phyloP scores from a whole-genome alignment of 1,140 invertebrate genomes.

The Bicyclus anynana region DNA sequence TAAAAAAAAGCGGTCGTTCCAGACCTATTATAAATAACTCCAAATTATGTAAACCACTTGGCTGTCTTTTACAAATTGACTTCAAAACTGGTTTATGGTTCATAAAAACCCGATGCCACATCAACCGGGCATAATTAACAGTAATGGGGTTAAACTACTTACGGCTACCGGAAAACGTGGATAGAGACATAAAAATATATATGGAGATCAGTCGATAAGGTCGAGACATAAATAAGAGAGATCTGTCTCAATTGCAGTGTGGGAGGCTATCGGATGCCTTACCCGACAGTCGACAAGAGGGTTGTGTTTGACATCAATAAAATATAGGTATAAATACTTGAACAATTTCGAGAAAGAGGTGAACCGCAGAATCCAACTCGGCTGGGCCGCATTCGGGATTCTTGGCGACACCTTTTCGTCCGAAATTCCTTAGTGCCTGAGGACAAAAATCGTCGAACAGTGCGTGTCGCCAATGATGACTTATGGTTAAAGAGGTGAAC shows the following conservation, averaged over 20 bases:
- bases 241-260: background rate
- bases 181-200: constrained; percentile 62
- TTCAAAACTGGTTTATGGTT: constrained; percentile 43
- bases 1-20: background rate
- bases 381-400: too few relatives aligned
- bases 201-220: background rate
- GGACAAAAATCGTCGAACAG: too few relatives aligned
- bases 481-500: too few relatives aligned
- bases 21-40: background rate
- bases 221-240: constrained; percentile 47
- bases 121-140: constrained; percentile 59
- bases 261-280: background rate
- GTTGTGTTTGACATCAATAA: too few relatives aligned
- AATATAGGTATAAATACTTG: too few relatives aligned
- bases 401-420: too few relatives aligned
- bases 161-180: constrained; percentile 64
- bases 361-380: too few relatives aligned
- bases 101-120: constrained; percentile 58
- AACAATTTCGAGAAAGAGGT: too few relatives aligned
- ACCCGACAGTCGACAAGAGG: too few relatives aligned
- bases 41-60: background rate
- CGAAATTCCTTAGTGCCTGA: too few relatives aligned
- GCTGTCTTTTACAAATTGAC: constrained; percentile 52
- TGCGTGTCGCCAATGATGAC: too few relatives aligned
- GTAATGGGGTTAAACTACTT: constrained; percentile 61